phyloP scores from a whole-genome alignment of 2,888 invertebrate species.

The Trachelus tabidus region DNA sequence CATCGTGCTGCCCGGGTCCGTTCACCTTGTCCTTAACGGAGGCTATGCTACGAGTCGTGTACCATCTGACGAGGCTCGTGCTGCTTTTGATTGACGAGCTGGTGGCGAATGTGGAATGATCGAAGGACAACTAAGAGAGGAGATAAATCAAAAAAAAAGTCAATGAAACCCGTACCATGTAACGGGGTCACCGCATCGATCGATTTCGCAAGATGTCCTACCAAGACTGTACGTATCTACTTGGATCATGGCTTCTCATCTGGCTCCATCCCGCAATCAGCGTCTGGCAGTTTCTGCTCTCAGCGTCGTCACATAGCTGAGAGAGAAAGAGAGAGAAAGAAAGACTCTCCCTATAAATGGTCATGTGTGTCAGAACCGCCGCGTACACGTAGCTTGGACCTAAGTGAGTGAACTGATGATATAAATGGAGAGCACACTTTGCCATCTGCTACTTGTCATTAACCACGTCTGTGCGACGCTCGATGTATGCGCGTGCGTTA shows the following conservation, averaged over 20 bases:
- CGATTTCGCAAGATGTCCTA: neutral
- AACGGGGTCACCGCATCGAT: neutral
- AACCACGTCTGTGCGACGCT: neutral
- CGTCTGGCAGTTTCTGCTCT: neutral
- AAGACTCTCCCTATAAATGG: slow-evolving; percentile 37
- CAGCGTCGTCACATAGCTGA: neutral
- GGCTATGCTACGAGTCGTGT: neutral
- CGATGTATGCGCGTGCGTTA: neutral
- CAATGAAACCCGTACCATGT: neutral
- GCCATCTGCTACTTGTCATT: neutral
- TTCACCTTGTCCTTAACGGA: slow-evolving; percentile 33
- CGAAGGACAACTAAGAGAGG: neutral
- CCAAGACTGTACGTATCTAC: neutral
- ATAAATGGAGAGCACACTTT: neutral
- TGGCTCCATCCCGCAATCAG: neutral
- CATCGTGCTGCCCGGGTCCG: slow-evolving; percentile 13
- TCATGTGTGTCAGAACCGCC: slow-evolving; percentile 42
- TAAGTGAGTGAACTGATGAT: neutral
- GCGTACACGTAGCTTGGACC: neutral
- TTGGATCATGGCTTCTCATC: neutral
- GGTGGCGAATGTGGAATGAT: neutral
- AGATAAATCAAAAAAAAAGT: neutral
- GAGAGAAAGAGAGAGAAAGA: neutral
- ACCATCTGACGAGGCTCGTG: neutral
- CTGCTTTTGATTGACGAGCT: neutral